phyloP scores from a whole-genome alignment of 2,797 vertebrate genomes.

The Anomalospiza imberbis region DNA sequence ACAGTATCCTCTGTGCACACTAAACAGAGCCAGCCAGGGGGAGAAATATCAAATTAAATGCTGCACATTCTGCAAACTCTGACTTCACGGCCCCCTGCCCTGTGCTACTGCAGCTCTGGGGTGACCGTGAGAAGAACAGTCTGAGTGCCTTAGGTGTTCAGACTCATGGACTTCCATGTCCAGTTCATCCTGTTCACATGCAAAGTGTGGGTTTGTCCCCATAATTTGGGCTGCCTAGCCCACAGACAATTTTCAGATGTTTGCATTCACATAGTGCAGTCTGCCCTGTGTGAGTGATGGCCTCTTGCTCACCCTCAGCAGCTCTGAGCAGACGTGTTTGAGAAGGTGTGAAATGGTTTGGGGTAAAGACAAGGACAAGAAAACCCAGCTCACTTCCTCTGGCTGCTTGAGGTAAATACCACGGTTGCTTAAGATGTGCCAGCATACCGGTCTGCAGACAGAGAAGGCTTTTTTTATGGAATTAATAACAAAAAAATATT shows the following conservation, averaged over 20 bases:
- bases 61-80: not conserved
- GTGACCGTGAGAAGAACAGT: rapidly evolving
- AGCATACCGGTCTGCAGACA: not conserved
- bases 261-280: not conserved
- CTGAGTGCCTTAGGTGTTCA: rapidly evolving
- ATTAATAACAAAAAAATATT: not conserved
- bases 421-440: not conserved
- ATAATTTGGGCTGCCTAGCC: not conserved
- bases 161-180: not conserved
- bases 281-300: not conserved
- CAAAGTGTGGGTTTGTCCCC: not conserved
- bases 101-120: too few relatives aligned
- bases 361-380: not conserved
- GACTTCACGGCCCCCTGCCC: rapidly evolving
- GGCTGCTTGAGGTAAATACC: not conserved
- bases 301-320: not conserved
- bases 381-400: not conserved
- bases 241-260: not conserved
- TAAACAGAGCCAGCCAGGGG: not conserved
- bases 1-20: not conserved
- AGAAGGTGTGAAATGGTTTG: not conserved
- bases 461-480: not conserved
- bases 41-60: not conserved
- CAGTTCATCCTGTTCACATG: not conserved
- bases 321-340: not conserved